A percentile compares a stretch with the other conserved stretches of the same genome.
Evolutionary conservation across 2,113 vertebrate species (phyloP).

Genomic region (Mirza zaza): DNA sequence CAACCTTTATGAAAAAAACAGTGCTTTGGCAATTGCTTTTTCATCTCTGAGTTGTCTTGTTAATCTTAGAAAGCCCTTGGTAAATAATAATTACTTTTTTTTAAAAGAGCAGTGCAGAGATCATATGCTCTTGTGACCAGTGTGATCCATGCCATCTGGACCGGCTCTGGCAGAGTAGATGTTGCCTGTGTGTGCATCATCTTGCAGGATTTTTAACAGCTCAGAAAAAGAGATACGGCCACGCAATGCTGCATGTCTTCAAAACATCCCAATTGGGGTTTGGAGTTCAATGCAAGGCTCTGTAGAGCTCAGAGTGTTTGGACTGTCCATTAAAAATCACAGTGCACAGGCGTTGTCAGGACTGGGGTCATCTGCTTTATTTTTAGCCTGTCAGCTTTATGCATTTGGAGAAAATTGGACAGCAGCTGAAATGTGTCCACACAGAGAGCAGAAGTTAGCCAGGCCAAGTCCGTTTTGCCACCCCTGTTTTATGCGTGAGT

Average conservation of each 20-base stretch:
- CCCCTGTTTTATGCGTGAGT: not conserved
- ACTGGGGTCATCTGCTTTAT: not conserved
- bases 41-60: not conserved
- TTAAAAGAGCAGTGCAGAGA: not conserved
- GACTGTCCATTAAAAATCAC: not conserved
- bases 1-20: not conserved
- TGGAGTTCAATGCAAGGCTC: not conserved
- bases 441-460: not conserved
- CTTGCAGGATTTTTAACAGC: not conserved
- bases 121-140: not conserved
- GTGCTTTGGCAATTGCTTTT: not conserved
- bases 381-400: not conserved
- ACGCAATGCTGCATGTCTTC: not conserved
- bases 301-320: not conserved
- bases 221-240: not conserved
- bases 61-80: not conserved
- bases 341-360: not conserved
- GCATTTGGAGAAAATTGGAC: not conserved
- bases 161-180: too few relatives aligned
- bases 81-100: not conserved
- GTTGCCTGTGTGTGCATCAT: not conserved
- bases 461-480: not conserved
- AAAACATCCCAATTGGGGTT: not conserved
- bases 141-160: not conserved
- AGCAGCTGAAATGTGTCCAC: not conserved